Evolutionary conservation across 2,888 invertebrate genomes (phyloP), one percentile per base, ranked within the genome.

Genomic region (Geophilus truncorum): DNA sequence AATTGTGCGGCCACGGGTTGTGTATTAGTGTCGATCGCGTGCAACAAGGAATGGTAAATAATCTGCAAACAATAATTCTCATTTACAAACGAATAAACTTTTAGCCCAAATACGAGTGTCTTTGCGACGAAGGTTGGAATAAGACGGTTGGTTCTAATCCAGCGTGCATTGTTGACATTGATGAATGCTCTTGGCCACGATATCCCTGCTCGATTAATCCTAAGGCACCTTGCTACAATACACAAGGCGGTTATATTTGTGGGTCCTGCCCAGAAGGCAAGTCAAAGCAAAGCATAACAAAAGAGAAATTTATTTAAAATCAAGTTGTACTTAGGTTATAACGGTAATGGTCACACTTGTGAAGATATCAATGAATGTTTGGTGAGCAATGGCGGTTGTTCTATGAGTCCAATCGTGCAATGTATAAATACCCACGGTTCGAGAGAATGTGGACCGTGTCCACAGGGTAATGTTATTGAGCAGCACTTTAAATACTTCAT

Each of bases 381-480:
- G 18, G 87, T 88, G 0, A 91, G 92, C 84, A 94, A 95, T 85
- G 97, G 97, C 0, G 97, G 97, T 4, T 98, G 98, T 86, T 97
- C 95, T 83, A 86, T 89, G 0, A 88, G 89, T 83, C 96, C 97
- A 0, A 87, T 89, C 84, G 97, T 97, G 0, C 89, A 92, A 25
- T 98, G 98, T 86, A 91, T 93, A 81, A 98, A 98, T 86, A 95
- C 93, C 0, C 89, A 91, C 83, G 98, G 98, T 5, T 95, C 96
- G 0, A 91, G 92, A 82, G 90, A 90, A 30, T 98, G 98, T 86
- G 95, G 93, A 0, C 86, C 91, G 0, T 98, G 98, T 87, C 98
- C 98, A 0, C 86, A 92, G 18, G 89, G 89, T 87, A 83, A 34
- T n/a, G 7, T 36, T n/a, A 34, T 3, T 4, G 34, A 32, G 15